Evolutionary conservation across 2,888 invertebrate genomes (phyloP).

Genomic region (Eupithecia dodoneata): DNA sequence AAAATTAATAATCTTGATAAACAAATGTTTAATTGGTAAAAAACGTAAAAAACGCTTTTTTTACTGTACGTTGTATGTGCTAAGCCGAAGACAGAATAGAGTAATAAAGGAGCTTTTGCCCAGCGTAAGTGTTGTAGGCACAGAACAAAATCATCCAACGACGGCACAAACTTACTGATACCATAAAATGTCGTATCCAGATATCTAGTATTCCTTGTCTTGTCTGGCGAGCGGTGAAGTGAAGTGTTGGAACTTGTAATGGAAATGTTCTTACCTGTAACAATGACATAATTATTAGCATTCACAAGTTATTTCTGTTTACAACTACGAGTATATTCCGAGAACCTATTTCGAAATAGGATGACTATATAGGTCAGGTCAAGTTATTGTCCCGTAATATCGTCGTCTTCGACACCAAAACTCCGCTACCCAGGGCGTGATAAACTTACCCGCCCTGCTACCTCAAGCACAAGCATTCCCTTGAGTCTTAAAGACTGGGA

Average conservation of each 20-base stretch:
- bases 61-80: too few species aligned
- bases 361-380: not conserved
- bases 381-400: not conserved
- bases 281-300: conserved; percentile 32
- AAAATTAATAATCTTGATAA: too few species aligned
- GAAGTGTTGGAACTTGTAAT: conserved; percentile 22
- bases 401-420: not conserved
- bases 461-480: conserved; percentile 6
- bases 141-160: not conserved
- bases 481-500: not conserved
- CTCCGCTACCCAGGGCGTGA: not conserved
- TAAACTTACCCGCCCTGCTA: conserved; percentile 5
- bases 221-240: conserved; percentile 16
- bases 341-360: not conserved
- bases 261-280: conserved; percentile 38
- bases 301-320: conserved; percentile 5
- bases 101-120: too few species aligned
- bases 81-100: too few species aligned
- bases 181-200: conserved; percentile 11
- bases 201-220: conserved; percentile 1
- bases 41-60: too few species aligned
- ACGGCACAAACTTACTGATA: not conserved
- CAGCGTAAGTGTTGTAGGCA: too few species aligned
- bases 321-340: not conserved
- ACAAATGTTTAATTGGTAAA: too few species aligned